A percentile compares a stretch with the other conserved stretches of the same genome.
These are phyloP conservation scores for Microctenopoma stevenorrisi DNA, from an alignment of 2,797 vertebrate species.

Conservation along the genomic window DNA sequence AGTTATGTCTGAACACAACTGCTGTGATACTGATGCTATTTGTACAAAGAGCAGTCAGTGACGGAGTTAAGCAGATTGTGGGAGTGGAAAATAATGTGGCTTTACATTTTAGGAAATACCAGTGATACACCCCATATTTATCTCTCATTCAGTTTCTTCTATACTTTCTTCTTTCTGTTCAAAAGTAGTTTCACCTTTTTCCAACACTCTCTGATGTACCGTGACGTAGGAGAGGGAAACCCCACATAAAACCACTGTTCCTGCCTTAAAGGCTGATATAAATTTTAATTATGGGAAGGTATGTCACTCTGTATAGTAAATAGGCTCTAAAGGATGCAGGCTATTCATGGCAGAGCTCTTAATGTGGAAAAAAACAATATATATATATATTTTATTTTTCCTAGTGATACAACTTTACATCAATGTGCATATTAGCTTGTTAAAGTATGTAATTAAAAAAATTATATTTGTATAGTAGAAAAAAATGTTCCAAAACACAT, in stretches of 20 bases:
- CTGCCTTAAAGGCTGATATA: constrained; percentile 57
- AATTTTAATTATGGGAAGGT: constrained; percentile 55
- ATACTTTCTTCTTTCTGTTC: neutral
- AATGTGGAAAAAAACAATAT: constrained; percentile 20
- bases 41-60: neutral
- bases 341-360: constrained; percentile 5
- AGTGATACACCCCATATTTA: neutral
- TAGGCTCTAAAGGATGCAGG: constrained; percentile 13
- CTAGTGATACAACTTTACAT: neutral
- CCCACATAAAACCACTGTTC: constrained; percentile 46
- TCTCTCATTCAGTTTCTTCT: constrained; percentile 8
- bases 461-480: no score
- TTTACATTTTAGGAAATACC: neutral
- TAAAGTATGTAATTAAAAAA: no score
- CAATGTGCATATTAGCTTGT: no score
- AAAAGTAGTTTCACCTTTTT: constrained; percentile 36
- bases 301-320: constrained; percentile 23
- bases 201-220: constrained; percentile 17
- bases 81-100: neutral
- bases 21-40: constrained; percentile 24
- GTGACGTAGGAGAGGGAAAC: constrained; percentile 50
- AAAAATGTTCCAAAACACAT: no score
- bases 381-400: constrained; percentile 15
- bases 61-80: constrained; percentile 5
- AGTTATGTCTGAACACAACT: neutral